Conservation (phyloP, 1,140 invertebrate genomes). For the Parapsyche elsis region DNA sequence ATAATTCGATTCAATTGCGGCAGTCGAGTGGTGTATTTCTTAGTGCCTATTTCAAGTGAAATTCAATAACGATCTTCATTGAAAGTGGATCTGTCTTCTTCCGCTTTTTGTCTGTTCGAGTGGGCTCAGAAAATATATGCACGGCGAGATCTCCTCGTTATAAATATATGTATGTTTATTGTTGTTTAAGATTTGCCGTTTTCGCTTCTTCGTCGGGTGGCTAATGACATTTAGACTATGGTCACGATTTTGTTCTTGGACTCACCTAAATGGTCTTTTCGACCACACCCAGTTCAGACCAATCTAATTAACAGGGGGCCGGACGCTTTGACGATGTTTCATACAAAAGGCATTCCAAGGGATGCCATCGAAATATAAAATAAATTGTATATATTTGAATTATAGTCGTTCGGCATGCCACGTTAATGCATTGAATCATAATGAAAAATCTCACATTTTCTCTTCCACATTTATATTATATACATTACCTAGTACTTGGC, state of each 20-base stretch:
- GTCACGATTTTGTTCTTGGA: conserved; percentile 30
- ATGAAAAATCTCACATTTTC: too few relatives aligned
- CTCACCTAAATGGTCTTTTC: conserved; percentile 9
- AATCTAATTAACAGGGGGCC: conserved; percentile 30
- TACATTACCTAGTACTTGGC: too few relatives aligned
- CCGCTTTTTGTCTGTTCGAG: not conserved
- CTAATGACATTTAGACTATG: conserved; percentile 24
- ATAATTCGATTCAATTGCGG: not conserved
- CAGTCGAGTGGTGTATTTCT: not conserved
- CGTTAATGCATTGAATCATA: too few relatives aligned
- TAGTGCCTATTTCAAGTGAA: not conserved
- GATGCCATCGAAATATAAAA: not conserved
- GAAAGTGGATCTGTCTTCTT: not conserved
- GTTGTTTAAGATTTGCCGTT: too few relatives aligned
- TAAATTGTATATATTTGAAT: not conserved
- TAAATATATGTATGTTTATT: not conserved
- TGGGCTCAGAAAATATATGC: not conserved
- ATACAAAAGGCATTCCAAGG: not conserved
- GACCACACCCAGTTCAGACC: conserved; percentile 26
- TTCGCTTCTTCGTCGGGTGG: not conserved
- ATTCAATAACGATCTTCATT: not conserved
- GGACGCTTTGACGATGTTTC: conserved; percentile 4
- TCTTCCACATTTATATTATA: too few relatives aligned
- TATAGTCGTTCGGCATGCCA: conserved; percentile 4
- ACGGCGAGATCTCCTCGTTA: not conserved